Evolutionary conservation across 2,888 invertebrate genomes (phyloP).

Genomic region (Meteorus cinctellus): DNA sequence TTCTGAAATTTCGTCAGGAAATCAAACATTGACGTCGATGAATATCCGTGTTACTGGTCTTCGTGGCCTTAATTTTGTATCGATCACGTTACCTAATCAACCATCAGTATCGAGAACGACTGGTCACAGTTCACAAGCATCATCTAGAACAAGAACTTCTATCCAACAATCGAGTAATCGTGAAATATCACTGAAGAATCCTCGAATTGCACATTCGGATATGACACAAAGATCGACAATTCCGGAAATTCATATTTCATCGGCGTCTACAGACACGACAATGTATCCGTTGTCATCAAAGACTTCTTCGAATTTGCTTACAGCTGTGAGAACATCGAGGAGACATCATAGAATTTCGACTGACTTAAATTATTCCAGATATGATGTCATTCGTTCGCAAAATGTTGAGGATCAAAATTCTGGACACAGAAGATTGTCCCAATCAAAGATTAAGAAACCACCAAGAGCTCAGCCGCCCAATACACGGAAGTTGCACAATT

Average conservation of each 20-base stretch:
- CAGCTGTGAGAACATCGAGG: neutral
- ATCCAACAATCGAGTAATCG: neutral
- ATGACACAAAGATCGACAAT: neutral
- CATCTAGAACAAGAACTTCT: neutral
- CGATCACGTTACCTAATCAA: constrained; percentile 24
- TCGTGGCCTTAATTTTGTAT: constrained; percentile 33
- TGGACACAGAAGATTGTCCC: no score
- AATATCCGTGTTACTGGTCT: constrained; percentile 28
- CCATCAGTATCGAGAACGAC: neutral
- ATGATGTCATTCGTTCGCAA: neutral
- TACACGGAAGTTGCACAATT: neutral
- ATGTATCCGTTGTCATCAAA: neutral
- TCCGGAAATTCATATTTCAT: neutral
- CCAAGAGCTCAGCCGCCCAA: constrained; percentile 30
- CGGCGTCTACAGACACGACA: constrained; percentile 17
- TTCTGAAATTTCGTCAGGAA: neutral
- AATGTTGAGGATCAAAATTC: neutral
- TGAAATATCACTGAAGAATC: neutral
- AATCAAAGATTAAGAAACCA: constrained; percentile 22
- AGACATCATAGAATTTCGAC: neutral
- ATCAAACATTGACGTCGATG: constrained; percentile 1
- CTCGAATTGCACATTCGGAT: neutral
- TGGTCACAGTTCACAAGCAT: neutral
- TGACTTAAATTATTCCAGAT: neutral
- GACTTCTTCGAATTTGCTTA: neutral